Evolutionary conservation across 2,113 vertebrate genomes (phyloP), one percentile per base, ranked within the genome.

Genomic region (Capricornis sumatraensis): DNA sequence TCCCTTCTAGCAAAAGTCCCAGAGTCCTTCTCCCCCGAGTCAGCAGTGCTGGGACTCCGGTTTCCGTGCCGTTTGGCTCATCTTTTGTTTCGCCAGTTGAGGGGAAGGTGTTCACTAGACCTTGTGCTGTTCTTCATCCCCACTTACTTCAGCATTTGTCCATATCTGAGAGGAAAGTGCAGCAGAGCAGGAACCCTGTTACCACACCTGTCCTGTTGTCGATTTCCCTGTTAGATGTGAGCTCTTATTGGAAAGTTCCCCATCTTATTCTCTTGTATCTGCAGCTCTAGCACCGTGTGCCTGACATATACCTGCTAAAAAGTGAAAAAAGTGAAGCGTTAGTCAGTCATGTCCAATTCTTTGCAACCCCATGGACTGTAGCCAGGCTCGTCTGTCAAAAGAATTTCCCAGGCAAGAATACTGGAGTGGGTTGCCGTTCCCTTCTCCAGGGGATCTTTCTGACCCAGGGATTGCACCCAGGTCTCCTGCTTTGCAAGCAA

Each of bases 11-110:
- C 33, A 28, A 17, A 52, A 52, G 10, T n/a, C 84, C 15, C 60
- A 7, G 43, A 7, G 45, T 19, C 40, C 21, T 64, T 14, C 13
- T 76, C 19, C 40, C 43, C 2, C 2, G 30, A 1, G 28, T 30
- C 58, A 53, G 64, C 21, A 33, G 62, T 12, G 12, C 14, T 55
- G 84, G 36, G 82, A 7, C 81, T 43, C 30, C 0, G 33, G 58
- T 74, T 13, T 27, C n/a, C 21, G 23, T 13, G 7, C 9, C 0
- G 33, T 1, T 5, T 2, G 16, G 28, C 36, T 60, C 25, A 0
- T 25, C 30, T 81, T 60, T 28, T 47, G 25, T 40, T 58, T 21
- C 28, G 30, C 43, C 60, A 19, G 23, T 10, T 7, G 47, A 33
- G n/a, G 47, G 64, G 27, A 93, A 58, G 12, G 36, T 7, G 7